A percentile compares a stretch with the other conserved stretches of the same genome.
These are phyloP conservation scores for Panorpa germanica DNA, from an alignment of 2,888 invertebrate species.

Conservation along the genomic window DNA sequence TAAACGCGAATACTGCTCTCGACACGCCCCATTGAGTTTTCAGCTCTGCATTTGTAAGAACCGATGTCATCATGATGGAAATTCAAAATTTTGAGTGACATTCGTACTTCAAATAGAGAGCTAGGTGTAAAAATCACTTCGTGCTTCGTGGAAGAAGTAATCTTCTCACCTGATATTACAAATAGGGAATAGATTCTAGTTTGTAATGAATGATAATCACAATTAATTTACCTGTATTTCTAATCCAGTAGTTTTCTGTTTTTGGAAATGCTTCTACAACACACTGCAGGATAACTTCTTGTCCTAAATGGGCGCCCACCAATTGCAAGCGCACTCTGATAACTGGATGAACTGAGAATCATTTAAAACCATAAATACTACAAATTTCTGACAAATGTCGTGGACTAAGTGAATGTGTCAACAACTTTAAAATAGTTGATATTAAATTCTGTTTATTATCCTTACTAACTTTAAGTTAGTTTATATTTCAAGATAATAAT, in stretches of 20 bases:
- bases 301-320: conserved; percentile 71
- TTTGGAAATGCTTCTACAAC: conserved; percentile 79
- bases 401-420: too few relatives aligned
- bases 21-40: conserved; percentile 73
- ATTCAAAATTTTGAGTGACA: conserved; percentile 58
- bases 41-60: conserved; percentile 70
- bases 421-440: too few relatives aligned
- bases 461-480: too few relatives aligned
- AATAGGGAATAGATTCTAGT: too few relatives aligned
- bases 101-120: conserved; percentile 63
- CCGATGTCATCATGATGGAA: conserved; percentile 59
- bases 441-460: too few relatives aligned
- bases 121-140: conserved; percentile 50
- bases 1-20: conserved; percentile 75
- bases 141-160: conserved; percentile 62
- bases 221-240: conserved; percentile 69
- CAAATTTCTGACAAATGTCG: too few relatives aligned
- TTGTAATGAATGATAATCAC: too few relatives aligned
- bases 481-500: too few relatives aligned
- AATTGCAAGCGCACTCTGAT: conserved; percentile 83
- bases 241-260: conserved; percentile 81
- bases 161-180: conserved; percentile 68
- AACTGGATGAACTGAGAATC: conserved; percentile 82
- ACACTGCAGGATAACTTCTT: conserved; percentile 75
- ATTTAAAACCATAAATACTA: too few relatives aligned